A percentile compares a stretch with the other conserved stretches of the same genome.
These are phyloP conservation scores for Galbula dea DNA, from an alignment of 2,113 vertebrate species.

Conservation along the genomic window DNA sequence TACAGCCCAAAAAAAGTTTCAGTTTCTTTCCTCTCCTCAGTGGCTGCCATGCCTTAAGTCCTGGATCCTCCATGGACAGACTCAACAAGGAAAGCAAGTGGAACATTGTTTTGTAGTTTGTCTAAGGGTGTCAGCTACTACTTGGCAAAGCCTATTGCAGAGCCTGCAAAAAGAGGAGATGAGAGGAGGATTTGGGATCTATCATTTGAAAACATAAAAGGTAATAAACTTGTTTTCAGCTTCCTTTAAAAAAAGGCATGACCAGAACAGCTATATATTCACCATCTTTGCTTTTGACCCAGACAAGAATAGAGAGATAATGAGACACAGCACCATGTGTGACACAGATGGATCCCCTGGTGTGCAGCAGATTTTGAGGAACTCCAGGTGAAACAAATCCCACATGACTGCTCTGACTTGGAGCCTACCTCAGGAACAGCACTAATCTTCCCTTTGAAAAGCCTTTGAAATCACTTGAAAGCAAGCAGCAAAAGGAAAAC, in stretches of 20 bases:
- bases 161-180: fast-evolving
- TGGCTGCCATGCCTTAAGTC: background rate
- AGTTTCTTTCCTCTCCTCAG: background rate
- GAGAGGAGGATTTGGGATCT: background rate
- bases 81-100: background rate
- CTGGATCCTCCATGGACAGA: background rate
- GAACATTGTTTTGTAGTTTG: background rate
- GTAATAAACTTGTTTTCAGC: background rate
- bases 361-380: background rate
- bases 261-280: background rate
- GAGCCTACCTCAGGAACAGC: background rate
- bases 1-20: background rate
- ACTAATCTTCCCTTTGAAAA: conserved; percentile 21
- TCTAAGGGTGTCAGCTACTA: background rate
- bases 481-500: conserved; percentile 23
- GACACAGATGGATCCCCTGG: background rate
- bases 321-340: background rate
- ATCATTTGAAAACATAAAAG: background rate
- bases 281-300: background rate
- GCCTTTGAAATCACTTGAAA: conserved; percentile 40
- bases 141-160: background rate
- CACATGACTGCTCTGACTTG: background rate
- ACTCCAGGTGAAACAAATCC: background rate
- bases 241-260: background rate
- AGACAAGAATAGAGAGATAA: background rate